Percentiles rank a stretch among this genome's conserved stretches.
Evolutionary conservation across 2,888 invertebrate genomes (phyloP).

Genomic region (Hydropsyche betteni): DNA sequence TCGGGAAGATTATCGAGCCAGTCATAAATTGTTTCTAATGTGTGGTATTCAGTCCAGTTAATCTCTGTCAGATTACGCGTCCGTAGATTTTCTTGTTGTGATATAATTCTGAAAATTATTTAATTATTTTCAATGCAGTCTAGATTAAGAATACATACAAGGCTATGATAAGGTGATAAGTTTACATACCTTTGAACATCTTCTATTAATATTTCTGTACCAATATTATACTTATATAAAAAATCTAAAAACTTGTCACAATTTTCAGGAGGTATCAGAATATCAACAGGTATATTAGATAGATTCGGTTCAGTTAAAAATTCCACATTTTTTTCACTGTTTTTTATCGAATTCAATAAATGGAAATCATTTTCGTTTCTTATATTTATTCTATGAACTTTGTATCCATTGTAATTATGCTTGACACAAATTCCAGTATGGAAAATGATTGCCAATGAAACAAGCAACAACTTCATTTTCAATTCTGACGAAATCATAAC

Average conservation of each 20-base stretch:
- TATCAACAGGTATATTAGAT: constrained; percentile 61
- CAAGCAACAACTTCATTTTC: too few relatives aligned
- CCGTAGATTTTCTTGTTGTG: not conserved
- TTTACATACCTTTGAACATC: constrained; percentile 63
- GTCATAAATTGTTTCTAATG: constrained; percentile 63
- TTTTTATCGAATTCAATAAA: constrained; percentile 61
- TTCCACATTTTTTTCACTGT: constrained; percentile 57
- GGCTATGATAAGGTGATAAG: too few relatives aligned
- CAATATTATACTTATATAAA: constrained; percentile 57
- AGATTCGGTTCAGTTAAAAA: constrained; percentile 62
- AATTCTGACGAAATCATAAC: too few relatives aligned
- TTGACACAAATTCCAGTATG: not conserved
- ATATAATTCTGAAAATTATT: too few relatives aligned
- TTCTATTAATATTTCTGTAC: constrained; percentile 59
- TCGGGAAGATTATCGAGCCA: constrained; percentile 63
- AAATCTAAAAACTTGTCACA: constrained; percentile 59
- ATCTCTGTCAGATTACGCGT: constrained; percentile 58
- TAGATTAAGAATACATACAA: too few relatives aligned
- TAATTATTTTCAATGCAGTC: too few relatives aligned
- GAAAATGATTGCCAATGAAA: too few relatives aligned
- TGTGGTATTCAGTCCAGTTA: constrained; percentile 62
- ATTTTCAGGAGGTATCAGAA: constrained; percentile 63
- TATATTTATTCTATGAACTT: constrained; percentile 65
- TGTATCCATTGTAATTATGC: constrained; percentile 61
- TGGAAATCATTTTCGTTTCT: constrained; percentile 62